Evolutionary conservation across 2,113 vertebrate species (phyloP), one percentile per base, ranked within the genome.

Genomic region (Amphilophus citrinellus): DNA sequence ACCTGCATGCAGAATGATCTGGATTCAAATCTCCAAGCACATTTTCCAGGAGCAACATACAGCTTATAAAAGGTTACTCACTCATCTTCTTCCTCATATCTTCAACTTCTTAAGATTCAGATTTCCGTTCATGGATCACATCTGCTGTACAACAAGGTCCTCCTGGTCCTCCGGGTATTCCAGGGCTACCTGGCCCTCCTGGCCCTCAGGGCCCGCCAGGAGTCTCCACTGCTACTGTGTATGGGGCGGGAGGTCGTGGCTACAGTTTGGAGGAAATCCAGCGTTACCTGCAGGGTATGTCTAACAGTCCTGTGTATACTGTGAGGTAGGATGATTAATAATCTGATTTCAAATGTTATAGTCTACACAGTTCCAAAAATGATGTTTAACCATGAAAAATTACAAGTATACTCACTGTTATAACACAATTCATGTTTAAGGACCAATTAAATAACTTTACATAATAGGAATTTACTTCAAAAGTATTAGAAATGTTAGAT

Each of bases 241-340:
- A 59, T 1, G 90, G 88, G 15, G 37, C 60, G 2, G 90, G 86
- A 77, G 73, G 86, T 35, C 91, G 86, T 32, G 95, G 96, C 79
- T 93, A 97, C 89, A 96, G 89, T 63, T 15, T 96, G 82, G 97
- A 98, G 90, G 98, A 98, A 0, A 76, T 99, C 83, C 96, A 96
- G 61, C 92, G 95, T 30, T 97, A 98, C 88, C 92, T 99, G 75
- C 97, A 97, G 84, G 94, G 98, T 99, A 93, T 96, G 95, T 93
- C 39, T 24, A n/a, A 63, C 27, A 71, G 44, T 50, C 15, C 17
- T 30, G 66, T 71, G 44, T 53, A 10, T 53, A 71, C 6, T 17
- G 14, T 50, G 47, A 50, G 14, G 47, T 17, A 17, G 47, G 47
- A 4, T 47, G 44, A 47, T 47, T 15, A 47, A 15, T 47, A 47